Base-by-base conservation (phyloP, 1,140 invertebrate genomes). In the Pissodes strobi region DNA sequence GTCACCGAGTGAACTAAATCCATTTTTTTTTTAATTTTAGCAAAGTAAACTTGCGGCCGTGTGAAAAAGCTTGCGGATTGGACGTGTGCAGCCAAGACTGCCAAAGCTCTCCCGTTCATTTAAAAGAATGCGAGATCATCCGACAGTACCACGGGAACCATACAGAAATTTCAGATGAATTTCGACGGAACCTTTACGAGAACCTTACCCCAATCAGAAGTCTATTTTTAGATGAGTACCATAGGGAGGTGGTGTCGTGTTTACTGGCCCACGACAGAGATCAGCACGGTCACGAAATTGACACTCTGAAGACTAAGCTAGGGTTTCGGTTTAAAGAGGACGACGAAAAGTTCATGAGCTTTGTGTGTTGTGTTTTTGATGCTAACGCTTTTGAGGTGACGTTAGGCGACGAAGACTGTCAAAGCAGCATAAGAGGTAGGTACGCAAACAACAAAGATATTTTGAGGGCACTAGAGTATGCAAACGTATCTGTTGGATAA, bases 351-450 rank as follows among this genome's bases (percentile, higher is more conserved):
- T 79, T 87, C 38, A 85, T 92, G 79, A 79, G 74, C 6, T 74
- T 76, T 21, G 82, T 85, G 0, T 86, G 87, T 67, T 82, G 82
- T 49, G 82, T 84, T 23, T 81, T 91, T 65, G 88, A 91, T 71
- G 87, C 88, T 1, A 91, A 90, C 70, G 87, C 88, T 5, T 91
- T 90, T 67, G 89, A 91, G 80, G 86, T 87, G 30, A 76, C 81
- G 23, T 27, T 62, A n/a, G 79, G 79, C 27, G 76, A 79, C 18
- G 77, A 83, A 60, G 70, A 77, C 55, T 65, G 65, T 2, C 39
- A 60, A 38, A 80, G 82, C 23, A 83, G 83, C 69, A 76, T 88
- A 22, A 81, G 88, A 63, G 90, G 65, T 67, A 52, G n/a, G n/a
- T n/a, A n/a, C n/a, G n/a, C n/a, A n/a, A n/a, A n/a, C n/a, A n/a